These are phyloP conservation scores for Hyperopisus bebe DNA, from an alignment of 2,113 vertebrate genomes.

Conservation along the genomic window DNA sequence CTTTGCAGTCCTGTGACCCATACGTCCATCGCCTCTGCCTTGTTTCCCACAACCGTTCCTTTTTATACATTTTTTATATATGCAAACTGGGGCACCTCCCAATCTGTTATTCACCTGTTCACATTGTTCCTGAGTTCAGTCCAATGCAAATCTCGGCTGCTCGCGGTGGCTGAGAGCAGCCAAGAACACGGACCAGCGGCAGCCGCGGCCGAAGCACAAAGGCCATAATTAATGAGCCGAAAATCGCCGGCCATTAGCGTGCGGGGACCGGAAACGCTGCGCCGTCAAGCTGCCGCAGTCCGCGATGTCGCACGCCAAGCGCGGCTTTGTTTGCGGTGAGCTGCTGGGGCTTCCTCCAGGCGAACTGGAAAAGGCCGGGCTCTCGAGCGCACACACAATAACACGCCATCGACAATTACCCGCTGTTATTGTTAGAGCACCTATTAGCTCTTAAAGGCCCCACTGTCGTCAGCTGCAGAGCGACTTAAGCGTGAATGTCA, in stretches of 20 bases:
- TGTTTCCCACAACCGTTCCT: not conserved
- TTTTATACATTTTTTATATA: slow-evolving; percentile 11
- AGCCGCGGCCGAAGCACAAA: slow-evolving; percentile 8
- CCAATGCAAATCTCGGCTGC: slow-evolving; percentile 20
- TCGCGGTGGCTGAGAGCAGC: not conserved
- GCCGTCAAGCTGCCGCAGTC: slow-evolving; percentile 3
- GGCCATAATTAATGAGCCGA: slow-evolving; percentile 21
- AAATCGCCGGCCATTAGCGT: slow-evolving; percentile 21
- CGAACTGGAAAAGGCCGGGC: not conserved
- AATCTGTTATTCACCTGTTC: slow-evolving; percentile 17
- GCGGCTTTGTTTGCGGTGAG: not conserved
- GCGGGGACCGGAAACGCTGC: not conserved
- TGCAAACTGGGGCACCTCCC: slow-evolving; percentile 24
- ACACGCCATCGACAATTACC: not conserved
- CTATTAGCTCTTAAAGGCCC: not conserved
- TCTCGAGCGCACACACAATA: not conserved
- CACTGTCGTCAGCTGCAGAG: not conserved
- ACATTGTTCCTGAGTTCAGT: slow-evolving; percentile 26
- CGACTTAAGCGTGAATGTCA: slow-evolving; percentile 15
- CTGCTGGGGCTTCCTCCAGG: not conserved
- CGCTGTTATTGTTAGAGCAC: not conserved
- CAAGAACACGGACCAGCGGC: slow-evolving; percentile 1
- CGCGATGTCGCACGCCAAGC: not conserved
- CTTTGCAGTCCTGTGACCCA: not conserved
- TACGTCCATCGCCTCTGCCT: not conserved